Conservation (phyloP, 2,113 vertebrate species). For the Corynorhinus townsendii region DNA sequence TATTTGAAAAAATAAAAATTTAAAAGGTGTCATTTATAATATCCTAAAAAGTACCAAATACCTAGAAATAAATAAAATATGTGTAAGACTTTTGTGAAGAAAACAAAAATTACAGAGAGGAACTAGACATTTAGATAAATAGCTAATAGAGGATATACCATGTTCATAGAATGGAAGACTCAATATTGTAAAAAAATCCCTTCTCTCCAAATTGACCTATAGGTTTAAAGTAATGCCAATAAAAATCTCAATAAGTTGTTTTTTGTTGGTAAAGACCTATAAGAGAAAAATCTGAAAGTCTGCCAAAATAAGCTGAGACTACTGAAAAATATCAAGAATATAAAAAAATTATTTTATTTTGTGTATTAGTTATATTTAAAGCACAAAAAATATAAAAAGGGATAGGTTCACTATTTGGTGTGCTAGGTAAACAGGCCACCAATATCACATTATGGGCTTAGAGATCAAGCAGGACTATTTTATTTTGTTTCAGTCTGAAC, state of each 20-base stretch:
- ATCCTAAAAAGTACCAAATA: neutral
- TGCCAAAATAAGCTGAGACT: neutral
- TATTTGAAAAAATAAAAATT: no score
- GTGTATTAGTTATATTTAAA: neutral
- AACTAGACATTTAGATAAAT: neutral
- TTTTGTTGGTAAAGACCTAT: neutral
- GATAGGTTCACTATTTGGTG: neutral
- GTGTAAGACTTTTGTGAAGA: neutral
- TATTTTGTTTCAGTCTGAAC: neutral
- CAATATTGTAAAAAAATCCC: neutral
- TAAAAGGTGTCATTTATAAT: neutral
- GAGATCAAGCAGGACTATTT: neutral
- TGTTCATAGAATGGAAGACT: neutral
- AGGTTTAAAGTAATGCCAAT: neutral
- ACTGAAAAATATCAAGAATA: neutral
- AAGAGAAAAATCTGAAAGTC: neutral
- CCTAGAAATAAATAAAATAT: neutral
- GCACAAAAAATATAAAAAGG: neutral
- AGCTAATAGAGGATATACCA: neutral
- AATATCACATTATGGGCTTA: neutral
- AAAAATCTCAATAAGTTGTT: neutral
- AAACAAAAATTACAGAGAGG: neutral
- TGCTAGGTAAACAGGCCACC: neutral
- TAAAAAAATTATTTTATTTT: neutral
- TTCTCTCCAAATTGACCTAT: neutral